Base-by-base conservation (phyloP, 2,888 invertebrate species). In the Rhodophaea formosa region DNA sequence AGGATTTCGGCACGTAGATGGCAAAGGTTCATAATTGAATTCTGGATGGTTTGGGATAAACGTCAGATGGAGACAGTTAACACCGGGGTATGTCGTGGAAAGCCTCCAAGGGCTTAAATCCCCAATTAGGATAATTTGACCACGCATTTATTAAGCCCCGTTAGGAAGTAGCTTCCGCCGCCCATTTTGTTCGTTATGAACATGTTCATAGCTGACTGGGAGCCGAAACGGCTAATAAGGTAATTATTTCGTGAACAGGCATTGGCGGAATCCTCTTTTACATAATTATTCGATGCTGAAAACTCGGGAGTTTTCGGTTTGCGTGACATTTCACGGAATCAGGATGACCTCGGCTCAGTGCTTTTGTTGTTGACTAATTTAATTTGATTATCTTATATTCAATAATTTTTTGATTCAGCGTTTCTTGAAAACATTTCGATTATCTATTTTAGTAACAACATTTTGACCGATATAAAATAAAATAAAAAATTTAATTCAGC, bases 11-110 rank as follows among this genome's bases (percentile, higher is more conserved):
- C 61, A 61, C 59, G 64, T 63, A 62, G 70, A 65, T 69, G 71
- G 72, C 68, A 72, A 77, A 75, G 77, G 81, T 71, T 69, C 71
- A 74, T 84, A 85, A 85, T 86, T 82, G 75, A 84, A 84, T 84
- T 84, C 76, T 70, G 72, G 70, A 76, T 72, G 81, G 80, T 72
- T 73, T 73, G 69, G 74, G 77, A 80, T 83, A 83, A 81, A 75
- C 72, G 74, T 64, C 73, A 68, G 72, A 72, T 69, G 72, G 71
- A 75, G 75, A 79, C 79, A 75, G 74, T 74, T 74, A 78, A 75
- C 75, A 75, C 75, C 67, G 72, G 72, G 70, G 70, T 67, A 73
- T 70, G 75, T 74, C 72, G 70, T 67, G 63, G 69, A 75, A 78
- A 79, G 74, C 72, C 75, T 74, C 72, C 52, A 59, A 62, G 69